Evolutionary conservation across 1,140 invertebrate genomes (phyloP).

Genomic region (Stenopsyche tienmushanensis): DNA sequence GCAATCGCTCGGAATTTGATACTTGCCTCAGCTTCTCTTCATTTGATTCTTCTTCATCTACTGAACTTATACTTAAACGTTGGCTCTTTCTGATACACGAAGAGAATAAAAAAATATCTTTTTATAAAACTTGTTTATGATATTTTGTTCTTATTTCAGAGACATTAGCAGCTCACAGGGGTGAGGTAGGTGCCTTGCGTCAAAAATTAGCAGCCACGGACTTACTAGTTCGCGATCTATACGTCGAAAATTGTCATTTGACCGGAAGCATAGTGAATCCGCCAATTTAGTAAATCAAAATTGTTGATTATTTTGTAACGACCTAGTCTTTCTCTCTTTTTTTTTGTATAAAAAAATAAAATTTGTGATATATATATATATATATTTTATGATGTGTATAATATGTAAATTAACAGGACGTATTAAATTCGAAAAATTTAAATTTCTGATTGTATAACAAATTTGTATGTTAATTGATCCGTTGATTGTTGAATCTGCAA

Average conservation of each 20-base stretch:
- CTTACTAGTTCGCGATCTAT: conserved; percentile 74
- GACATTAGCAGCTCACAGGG: conserved; percentile 51
- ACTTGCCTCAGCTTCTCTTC: no score
- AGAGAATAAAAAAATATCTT: neutral
- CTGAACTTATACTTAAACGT: no score
- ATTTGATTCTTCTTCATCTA: no score
- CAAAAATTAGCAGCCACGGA: conserved; percentile 70
- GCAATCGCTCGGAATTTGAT: no score
- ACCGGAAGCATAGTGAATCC: conserved; percentile 43
- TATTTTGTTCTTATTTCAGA: conserved; percentile 34
- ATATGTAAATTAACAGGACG: no score
- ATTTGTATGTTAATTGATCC: no score
- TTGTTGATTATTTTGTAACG: no score
- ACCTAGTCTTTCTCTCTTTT: neutral
- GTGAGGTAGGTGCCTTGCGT: conserved; percentile 65
- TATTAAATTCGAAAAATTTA: no score
- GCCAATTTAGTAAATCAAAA: conserved; percentile 17
- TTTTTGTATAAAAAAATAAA: neutral
- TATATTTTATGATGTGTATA: no score
- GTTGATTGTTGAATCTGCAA: no score
- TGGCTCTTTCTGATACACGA: no score
- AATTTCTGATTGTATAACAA: no score
- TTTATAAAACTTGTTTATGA: conserved; percentile 1
- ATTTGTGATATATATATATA: neutral
- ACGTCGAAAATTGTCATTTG: conserved; percentile 77